Base-by-base conservation (phyloP, 2,888 invertebrate genomes). In the Drosophila birchii region DNA sequence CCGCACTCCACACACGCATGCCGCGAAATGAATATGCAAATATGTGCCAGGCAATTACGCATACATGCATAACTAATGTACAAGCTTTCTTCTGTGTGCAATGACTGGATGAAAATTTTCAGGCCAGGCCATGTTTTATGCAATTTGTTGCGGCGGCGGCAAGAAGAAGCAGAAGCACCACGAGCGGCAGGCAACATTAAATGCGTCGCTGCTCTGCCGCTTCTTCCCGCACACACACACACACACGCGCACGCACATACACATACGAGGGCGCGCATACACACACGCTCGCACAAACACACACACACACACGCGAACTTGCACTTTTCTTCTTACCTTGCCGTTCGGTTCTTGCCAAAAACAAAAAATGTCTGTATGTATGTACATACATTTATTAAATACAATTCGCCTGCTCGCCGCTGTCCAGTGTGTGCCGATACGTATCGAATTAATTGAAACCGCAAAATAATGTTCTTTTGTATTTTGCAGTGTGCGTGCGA, bases 51-150 rank as follows among this genome's bases (percentile, higher is more conserved):
- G 18, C 55, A 39, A 58, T 20, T 12, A 64, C 26, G n/a, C 39
- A 66, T 34, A 49, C 41, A 49, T 60, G 61, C 61, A 34, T 62
- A 49, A 41, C 26, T 29, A 29, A 64, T 66, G 34, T 54, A n/a
- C 23, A 45, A n/a, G 14, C 34, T 26, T 63, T 62, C 36, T 29
- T 44, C 20, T 11, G 51, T 67, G 54, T 54, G 64, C 51, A 32
- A 66, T 66, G 66, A 38, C 66, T 66, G 32, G 56, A 41, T 41
- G 67, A 45, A 66, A 67, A 49, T 34, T 66, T 54, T 29, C 34
- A 2, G 51, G 32, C 44, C 36, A 26, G 45, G 43, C 29, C 34
- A 16, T 68, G 57, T 56, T 63, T 63, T 63, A 63, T 63, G 63
- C 63, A 63, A 61, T 63, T 63, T 47, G 38, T 39, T 63, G 38